A percentile compares a stretch with the other conserved stretches of the same genome.
Evolutionary conservation across 2,113 vertebrate genomes (phyloP).

Genomic region (Triplophysa dalaica): DNA sequence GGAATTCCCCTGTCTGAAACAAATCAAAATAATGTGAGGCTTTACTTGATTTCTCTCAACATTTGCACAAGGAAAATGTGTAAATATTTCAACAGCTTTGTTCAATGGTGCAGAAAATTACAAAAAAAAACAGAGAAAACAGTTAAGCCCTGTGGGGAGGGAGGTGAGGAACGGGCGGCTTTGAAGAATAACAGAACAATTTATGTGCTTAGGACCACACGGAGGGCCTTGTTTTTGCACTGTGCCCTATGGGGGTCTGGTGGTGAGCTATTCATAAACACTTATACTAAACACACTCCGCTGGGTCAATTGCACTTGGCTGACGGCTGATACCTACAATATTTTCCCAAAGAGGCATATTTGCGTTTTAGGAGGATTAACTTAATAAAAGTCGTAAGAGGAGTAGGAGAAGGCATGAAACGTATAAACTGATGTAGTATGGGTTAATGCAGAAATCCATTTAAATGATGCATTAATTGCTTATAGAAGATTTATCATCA

Average conservation of each 20-base stretch:
- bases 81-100: conserved; percentile 62
- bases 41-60: conserved; percentile 55
- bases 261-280: conserved; percentile 17
- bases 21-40: conserved; percentile 65
- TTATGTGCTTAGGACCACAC: conserved; percentile 27
- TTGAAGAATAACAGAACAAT: conserved; percentile 43
- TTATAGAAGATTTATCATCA: not conserved
- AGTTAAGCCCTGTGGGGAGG: conserved; percentile 25
- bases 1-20: conserved; percentile 53
- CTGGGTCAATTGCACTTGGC: conserved; percentile 2
- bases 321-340: not conserved
- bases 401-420: not conserved
- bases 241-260: not conserved
- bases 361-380: not conserved
- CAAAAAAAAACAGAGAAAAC: conserved; percentile 36
- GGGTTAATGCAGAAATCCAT: too few species aligned
- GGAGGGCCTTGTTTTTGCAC: not conserved
- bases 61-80: conserved; percentile 59
- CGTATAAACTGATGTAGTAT: not conserved
- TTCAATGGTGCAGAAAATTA: conserved; percentile 60
- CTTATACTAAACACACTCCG: conserved; percentile 15
- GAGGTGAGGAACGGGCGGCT: conserved; percentile 34
- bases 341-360: not conserved
- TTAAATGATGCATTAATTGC: not conserved
- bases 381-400: not conserved